Evolutionary conservation across 2,113 vertebrate genomes (phyloP), one percentile per base, ranked within the genome.

Genomic region (Pyrgilauda ruficollis): DNA sequence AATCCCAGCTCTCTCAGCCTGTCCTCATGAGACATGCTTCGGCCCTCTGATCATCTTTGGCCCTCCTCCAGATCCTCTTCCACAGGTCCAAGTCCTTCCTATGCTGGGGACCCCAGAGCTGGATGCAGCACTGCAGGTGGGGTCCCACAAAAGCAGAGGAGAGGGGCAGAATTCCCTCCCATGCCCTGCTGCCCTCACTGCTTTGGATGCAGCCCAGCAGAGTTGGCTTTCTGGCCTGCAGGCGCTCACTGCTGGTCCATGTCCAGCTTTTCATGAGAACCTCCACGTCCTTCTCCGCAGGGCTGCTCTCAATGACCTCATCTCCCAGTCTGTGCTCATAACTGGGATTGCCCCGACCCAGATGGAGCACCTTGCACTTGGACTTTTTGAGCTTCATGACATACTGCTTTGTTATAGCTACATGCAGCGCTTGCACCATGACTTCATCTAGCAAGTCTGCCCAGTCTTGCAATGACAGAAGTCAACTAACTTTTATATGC

Each of bases 191-290:
- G 63, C 7, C 41, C 55, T 22, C 0, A 0, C 30, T 55, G 70
- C 49, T 69, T 19, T 33, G 56, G 55, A 55, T 55, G 53, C 35
- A 56, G 79, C 28, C 31, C 47, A 63, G 63, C 15, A 76, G 15
- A 52, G 28, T 0, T 41, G 46, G 31, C 31, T 33, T 31, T 31
- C 41, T 43, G 56, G 31, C 26, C 23, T 77, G 47, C 18, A 12
- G 62, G 26, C 0, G 0, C 27, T 15, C 24, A 27, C 0, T 35
- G 55, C 49, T 31, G 55, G 35, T 14, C 0, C 41, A 27, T 7
- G 47, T 8, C 35, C 63, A 84, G 49, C 79, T 69, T 24, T 56
- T 33, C 79, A 63, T 2, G 8, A 76, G 41, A 89, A 62, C 30
- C 17, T 67, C 47, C n/a, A 47, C 15, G 17, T 31, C 10, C 47